These are phyloP conservation scores for Erinaceus europaeus DNA, from an alignment of 2,113 vertebrate species.

Conservation along the genomic window DNA sequence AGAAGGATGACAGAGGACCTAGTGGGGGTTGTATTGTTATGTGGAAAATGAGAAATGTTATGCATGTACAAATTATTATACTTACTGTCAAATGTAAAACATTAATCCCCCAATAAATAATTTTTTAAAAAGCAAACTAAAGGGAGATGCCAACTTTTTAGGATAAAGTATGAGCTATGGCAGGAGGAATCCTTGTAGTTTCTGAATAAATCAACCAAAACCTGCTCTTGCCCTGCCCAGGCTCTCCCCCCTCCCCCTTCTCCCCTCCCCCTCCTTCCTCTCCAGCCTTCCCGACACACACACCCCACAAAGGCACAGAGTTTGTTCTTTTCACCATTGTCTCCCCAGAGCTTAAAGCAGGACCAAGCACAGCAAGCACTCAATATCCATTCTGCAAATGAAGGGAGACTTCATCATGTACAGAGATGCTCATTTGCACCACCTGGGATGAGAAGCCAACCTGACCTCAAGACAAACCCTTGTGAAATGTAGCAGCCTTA, in stretches of 20 bases:
- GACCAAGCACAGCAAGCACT: too few relatives aligned
- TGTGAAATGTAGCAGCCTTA: background rate
- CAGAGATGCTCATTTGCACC: background rate
- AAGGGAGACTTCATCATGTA: background rate
- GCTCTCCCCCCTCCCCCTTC: background rate
- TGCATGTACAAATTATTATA: too few relatives aligned
- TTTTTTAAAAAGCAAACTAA: too few relatives aligned
- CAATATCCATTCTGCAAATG: background rate
- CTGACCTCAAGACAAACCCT: background rate
- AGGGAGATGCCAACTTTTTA: background rate
- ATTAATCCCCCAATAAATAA: too few relatives aligned
- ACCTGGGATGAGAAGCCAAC: background rate
- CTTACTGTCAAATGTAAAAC: too few relatives aligned
- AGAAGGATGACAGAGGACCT: too few relatives aligned
- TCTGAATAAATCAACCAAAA: slow-evolving; percentile 1
- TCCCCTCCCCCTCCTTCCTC: background rate
- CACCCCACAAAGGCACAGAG: background rate
- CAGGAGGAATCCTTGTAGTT: background rate
- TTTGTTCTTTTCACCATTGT: background rate
- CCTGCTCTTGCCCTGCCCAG: too few relatives aligned
- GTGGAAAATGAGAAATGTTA: too few relatives aligned
- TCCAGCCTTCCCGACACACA: background rate
- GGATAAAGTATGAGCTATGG: background rate
- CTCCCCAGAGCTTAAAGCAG: background rate
- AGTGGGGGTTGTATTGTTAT: too few relatives aligned